Percentiles rank a stretch among this genome's conserved stretches.
Conservation (phyloP, 2,113 vertebrate species). For the Cebidichthys violaceus region DNA sequence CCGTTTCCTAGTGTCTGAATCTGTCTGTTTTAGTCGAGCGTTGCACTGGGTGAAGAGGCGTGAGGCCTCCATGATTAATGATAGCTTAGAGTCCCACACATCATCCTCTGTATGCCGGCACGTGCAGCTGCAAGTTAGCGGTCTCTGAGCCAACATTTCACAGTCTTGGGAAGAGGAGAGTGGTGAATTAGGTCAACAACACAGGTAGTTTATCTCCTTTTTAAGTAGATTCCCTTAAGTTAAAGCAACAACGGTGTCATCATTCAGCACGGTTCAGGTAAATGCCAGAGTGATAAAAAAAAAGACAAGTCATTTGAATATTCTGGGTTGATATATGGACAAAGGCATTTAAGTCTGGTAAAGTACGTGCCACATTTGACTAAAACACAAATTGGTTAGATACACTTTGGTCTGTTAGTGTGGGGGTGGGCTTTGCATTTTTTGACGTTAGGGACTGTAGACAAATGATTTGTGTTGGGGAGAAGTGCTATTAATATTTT, state of each 20-base stretch:
- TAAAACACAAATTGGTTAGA: conserved; percentile 51
- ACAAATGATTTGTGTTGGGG: conserved; percentile 3
- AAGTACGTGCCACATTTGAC: conserved; percentile 73
- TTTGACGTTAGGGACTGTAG: not conserved
- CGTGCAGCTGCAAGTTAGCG: conserved; percentile 65
- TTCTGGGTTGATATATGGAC: conserved; percentile 65
- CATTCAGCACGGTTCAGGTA: conserved; percentile 66
- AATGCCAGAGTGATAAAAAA: conserved; percentile 80
- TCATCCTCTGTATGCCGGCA: conserved; percentile 66
- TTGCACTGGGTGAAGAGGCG: conserved; percentile 61
- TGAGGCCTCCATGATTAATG: conserved; percentile 67
- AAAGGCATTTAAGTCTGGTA: conserved; percentile 57
- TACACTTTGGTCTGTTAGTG: not conserved
- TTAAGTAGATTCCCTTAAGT: conserved; percentile 45
- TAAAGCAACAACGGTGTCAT: conserved; percentile 68
- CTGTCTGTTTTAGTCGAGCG: conserved; percentile 29
- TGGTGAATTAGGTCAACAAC: conserved; percentile 56
- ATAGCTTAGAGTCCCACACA: conserved; percentile 67
- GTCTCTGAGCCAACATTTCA: conserved; percentile 45
- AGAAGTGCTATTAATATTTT: not conserved
- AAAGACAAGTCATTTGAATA: conserved; percentile 77
- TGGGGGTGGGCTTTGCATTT: conserved; percentile 7
- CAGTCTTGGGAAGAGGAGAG: conserved; percentile 45
- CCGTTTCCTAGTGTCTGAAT: conserved; percentile 36
- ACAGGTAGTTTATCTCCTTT: conserved; percentile 65